Percentiles rank a stretch among this genome's conserved stretches.
These are phyloP conservation scores for Poicephalus meyeri DNA, from an alignment of 2,113 vertebrate species.

Conservation along the genomic window DNA sequence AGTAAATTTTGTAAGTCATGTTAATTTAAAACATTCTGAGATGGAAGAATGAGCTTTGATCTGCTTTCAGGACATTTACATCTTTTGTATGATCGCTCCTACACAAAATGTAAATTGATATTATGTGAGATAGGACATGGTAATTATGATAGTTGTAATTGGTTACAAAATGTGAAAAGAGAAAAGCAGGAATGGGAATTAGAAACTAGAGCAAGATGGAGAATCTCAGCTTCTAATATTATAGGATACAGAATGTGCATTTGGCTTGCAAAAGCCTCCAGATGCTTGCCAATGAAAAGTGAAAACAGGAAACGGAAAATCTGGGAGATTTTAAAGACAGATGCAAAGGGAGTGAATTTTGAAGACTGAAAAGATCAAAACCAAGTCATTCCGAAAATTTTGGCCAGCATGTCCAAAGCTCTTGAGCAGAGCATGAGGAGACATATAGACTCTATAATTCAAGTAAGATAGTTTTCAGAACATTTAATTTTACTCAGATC, in stretches of 20 bases:
- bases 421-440: background rate
- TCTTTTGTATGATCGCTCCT: background rate
- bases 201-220: conserved; percentile 26
- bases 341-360: background rate
- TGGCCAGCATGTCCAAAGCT: background rate
- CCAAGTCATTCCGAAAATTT: background rate
- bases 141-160: conserved; percentile 27
- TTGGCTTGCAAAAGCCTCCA: conserved; percentile 24
- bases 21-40: conserved; percentile 18
- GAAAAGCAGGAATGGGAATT: background rate
- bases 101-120: conserved; percentile 36
- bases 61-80: conserved; percentile 42
- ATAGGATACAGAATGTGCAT: background rate
- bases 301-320: conserved; percentile 5
- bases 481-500: background rate
- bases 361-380: background rate
- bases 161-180: conserved; percentile 21
- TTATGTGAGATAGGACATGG: background rate
- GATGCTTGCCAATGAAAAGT: background rate
- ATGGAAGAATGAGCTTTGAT: conserved; percentile 37
- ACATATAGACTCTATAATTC: background rate
- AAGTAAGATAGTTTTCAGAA: background rate
- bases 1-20: background rate
- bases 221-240: background rate
- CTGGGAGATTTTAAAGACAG: background rate